Evolutionary conservation across 1,140 invertebrate species (phyloP).

Genomic region (Luehdorfia chinensis): DNA sequence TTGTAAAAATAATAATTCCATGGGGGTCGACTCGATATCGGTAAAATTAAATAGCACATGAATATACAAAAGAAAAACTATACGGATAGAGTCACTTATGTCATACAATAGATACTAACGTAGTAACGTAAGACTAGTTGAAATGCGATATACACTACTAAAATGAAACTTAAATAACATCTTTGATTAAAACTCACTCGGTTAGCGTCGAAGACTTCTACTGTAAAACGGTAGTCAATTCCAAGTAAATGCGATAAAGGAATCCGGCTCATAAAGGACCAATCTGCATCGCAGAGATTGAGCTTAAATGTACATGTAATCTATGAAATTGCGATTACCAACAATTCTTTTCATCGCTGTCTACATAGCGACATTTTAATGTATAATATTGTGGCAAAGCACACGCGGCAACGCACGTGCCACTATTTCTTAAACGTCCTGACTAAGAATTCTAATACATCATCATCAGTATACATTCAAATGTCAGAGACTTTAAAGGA

Average conservation of each 20-base stretch:
- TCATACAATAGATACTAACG: slow-evolving; percentile 62
- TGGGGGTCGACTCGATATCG: slow-evolving; percentile 41
- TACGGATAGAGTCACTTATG: slow-evolving; percentile 56
- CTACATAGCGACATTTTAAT: too few relatives aligned
- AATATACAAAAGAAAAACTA: slow-evolving; percentile 73
- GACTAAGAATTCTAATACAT: too few relatives aligned
- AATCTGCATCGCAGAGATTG: slow-evolving; percentile 11
- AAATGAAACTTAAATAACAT: slow-evolving; percentile 73
- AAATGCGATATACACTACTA: slow-evolving; percentile 74
- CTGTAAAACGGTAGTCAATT: slow-evolving; percentile 59
- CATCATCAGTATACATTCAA: too few relatives aligned
- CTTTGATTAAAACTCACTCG: slow-evolving; percentile 74
- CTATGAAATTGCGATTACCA: too few relatives aligned
- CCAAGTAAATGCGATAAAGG: slow-evolving; percentile 55
- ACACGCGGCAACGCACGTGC: too few relatives aligned
- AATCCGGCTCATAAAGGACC: slow-evolving; percentile 51
- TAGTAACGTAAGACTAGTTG: slow-evolving; percentile 74
- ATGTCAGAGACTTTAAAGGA: too few relatives aligned
- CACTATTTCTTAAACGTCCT: too few relatives aligned
- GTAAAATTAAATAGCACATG: slow-evolving; percentile 56
- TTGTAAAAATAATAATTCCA: slow-evolving; percentile 51
- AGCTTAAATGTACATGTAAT: too few relatives aligned
- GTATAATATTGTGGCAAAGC: too few relatives aligned
- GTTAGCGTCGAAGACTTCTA: slow-evolving; percentile 56
- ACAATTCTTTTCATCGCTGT: too few relatives aligned